These are phyloP conservation scores for Crocallis elinguaria DNA, from an alignment of 2,888 invertebrate genomes.

Conservation along the genomic window DNA sequence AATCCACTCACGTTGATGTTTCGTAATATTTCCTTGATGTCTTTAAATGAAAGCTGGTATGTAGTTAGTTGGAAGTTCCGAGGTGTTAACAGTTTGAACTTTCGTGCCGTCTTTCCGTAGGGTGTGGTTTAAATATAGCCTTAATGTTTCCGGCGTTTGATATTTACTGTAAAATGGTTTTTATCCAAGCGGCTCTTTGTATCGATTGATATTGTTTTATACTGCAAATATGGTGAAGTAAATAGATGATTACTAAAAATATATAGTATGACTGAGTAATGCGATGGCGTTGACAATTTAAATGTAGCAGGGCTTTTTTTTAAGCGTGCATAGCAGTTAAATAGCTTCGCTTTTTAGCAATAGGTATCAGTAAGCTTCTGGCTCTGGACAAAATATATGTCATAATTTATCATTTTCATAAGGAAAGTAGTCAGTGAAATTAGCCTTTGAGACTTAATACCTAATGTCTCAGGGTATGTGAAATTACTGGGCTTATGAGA, in stretches of 20 bases:
- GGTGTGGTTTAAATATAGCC: conserved; percentile 1
- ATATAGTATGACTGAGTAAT: too few relatives aligned
- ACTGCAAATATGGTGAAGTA: neutral
- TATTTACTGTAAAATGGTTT: neutral
- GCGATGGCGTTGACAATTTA: too few relatives aligned
- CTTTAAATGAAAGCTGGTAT: conserved; percentile 13
- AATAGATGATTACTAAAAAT: neutral
- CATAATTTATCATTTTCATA: too few relatives aligned
- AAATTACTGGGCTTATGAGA: too few relatives aligned
- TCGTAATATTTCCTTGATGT: conserved; percentile 28
- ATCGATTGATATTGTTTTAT: neutral
- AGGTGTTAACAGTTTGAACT: conserved; percentile 10
- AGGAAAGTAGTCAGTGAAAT: too few relatives aligned
- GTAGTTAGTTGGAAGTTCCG: conserved; percentile 4
- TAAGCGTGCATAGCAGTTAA: too few relatives aligned
- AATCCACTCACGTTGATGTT: conserved; percentile 32
- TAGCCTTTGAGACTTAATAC: too few relatives aligned
- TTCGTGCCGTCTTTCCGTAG: conserved; percentile 1
- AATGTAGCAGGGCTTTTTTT: too few relatives aligned
- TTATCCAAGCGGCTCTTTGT: neutral
- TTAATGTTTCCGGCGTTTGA: conserved; percentile 3
- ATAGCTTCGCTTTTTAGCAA: too few relatives aligned
- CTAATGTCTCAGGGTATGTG: too few relatives aligned
- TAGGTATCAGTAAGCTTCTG: too few relatives aligned
- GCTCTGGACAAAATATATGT: too few relatives aligned